These are phyloP conservation scores for Agrochola lychnidis DNA, from an alignment of 2,888 invertebrate genomes.

Conservation along the genomic window DNA sequence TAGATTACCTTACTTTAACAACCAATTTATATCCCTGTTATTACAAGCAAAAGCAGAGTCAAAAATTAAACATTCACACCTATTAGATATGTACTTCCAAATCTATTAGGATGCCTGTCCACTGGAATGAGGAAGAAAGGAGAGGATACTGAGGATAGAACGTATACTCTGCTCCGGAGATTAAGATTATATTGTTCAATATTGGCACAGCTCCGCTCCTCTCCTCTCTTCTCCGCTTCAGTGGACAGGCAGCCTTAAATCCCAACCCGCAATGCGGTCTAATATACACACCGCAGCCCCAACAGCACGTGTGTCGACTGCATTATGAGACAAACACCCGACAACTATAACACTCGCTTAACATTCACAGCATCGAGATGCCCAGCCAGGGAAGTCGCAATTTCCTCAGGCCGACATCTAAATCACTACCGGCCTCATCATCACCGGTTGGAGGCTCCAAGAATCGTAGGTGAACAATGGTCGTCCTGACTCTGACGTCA, in stretches of 20 bases:
- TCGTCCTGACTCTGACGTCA: slow-evolving; percentile 81
- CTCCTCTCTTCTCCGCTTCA: too few species aligned
- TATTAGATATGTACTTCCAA: background rate
- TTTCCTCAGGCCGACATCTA: slow-evolving; percentile 63
- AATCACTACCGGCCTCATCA: slow-evolving; percentile 66
- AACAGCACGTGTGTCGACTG: slow-evolving; percentile 24
- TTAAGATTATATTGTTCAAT: too few species aligned
- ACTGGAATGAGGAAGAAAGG: too few species aligned
- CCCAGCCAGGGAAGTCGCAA: slow-evolving; percentile 63
- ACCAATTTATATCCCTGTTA: background rate
- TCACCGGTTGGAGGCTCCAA: slow-evolving; percentile 59
- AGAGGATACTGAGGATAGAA: too few species aligned
- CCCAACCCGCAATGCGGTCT: slow-evolving; percentile 18
- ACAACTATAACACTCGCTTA: slow-evolving; percentile 47
- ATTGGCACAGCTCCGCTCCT: too few species aligned
- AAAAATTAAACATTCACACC: background rate
- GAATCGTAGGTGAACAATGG: slow-evolving; percentile 79
- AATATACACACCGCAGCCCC: slow-evolving; percentile 10
- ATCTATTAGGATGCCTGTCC: background rate
- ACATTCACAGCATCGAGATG: slow-evolving; percentile 56
- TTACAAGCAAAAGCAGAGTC: background rate
- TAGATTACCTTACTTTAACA: too few species aligned
- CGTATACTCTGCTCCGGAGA: too few species aligned
- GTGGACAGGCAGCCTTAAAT: background rate
- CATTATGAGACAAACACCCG: slow-evolving; percentile 30